Conservation (phyloP, 2,113 vertebrate genomes). For the Prunella fulvescens region DNA sequence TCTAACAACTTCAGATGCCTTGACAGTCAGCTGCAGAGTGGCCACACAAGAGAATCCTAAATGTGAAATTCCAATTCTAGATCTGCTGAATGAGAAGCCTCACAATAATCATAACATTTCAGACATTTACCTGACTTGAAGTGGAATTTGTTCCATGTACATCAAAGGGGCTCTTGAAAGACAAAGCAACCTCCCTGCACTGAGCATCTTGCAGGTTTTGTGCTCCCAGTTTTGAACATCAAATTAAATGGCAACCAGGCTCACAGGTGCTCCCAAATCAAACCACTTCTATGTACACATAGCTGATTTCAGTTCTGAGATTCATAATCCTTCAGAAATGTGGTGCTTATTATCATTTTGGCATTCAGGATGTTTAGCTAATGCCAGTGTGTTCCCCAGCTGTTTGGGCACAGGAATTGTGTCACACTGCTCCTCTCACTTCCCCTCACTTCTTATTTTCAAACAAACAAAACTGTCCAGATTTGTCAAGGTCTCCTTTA, state of each 20-base stretch:
- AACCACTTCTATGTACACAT: not conserved
- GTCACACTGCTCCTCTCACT: not conserved
- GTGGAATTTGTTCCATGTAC: not conserved
- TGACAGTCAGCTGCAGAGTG: not conserved
- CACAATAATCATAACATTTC: not conserved
- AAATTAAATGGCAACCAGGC: not conserved
- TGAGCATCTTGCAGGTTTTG: not conserved
- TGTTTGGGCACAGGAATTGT: fast-evolving
- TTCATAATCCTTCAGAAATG: not conserved
- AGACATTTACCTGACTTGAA: not conserved
- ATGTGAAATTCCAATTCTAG: not conserved
- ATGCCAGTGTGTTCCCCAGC: not conserved
- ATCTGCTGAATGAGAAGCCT: not conserved
- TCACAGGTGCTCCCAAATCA: not conserved
- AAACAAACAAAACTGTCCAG: not conserved
- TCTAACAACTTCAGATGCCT: not conserved
- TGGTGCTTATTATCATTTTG: not conserved
- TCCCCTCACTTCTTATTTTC: not conserved
- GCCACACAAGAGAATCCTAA: not conserved
- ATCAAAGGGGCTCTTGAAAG: not conserved
- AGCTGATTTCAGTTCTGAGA: not conserved
- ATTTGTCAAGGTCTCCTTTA: not conserved
- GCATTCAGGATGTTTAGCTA: not conserved
- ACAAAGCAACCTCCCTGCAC: not conserved
- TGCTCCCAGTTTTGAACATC: not conserved